These are phyloP conservation scores for Neolamprologus sp. DNA, from an alignment of 2,113 vertebrate species.

Conservation along the genomic window DNA sequence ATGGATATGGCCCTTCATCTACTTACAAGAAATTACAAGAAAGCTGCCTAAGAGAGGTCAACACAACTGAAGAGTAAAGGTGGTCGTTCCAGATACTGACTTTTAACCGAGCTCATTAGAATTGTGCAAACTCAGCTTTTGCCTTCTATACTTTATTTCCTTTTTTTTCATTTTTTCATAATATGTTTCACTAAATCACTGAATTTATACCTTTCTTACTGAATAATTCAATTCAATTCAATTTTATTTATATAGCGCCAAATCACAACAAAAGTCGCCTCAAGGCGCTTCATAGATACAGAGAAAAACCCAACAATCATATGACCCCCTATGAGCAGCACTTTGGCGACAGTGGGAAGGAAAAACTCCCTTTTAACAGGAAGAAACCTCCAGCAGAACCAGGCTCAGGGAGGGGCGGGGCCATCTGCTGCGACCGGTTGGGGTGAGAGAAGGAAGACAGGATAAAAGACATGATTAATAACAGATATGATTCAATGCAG, in stretches of 20 bases:
- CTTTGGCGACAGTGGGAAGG: no score
- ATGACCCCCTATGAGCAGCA: no score
- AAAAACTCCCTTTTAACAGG: no score
- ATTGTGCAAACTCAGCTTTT: not conserved
- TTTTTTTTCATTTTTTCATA: not conserved
- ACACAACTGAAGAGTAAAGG: not conserved
- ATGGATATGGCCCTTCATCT: not conserved
- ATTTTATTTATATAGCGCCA: no score
- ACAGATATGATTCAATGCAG: fast-evolving
- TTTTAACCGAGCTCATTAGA: not conserved
- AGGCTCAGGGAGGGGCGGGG: no score
- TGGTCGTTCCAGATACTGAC: fast-evolving
- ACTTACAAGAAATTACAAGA: not conserved
- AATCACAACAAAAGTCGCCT: no score
- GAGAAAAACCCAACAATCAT: no score
- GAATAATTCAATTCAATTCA: not conserved
- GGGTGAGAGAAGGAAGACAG: no score
- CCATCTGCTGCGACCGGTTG: fast-evolving
- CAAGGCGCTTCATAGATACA: no score
- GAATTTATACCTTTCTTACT: not conserved
- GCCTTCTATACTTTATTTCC: not conserved
- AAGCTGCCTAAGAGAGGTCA: not conserved
- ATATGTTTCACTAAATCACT: not conserved
- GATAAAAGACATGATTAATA: no score
- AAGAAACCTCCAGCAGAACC: no score